Evolutionary conservation across 1,140 invertebrate species (phyloP).

Genomic region (Orchestia grillus): DNA sequence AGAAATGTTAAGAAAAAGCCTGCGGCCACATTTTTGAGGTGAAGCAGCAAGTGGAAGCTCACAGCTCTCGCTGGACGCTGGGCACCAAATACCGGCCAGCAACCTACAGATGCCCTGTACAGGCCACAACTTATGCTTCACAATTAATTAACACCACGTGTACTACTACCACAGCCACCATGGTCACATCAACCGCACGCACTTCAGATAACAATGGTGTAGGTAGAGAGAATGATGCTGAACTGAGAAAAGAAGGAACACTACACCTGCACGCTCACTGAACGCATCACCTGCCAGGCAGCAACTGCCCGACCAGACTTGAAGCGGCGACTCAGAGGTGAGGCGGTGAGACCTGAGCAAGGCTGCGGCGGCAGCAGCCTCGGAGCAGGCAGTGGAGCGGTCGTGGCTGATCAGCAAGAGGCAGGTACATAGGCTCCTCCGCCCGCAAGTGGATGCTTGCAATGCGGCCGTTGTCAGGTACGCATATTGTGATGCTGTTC

Average conservation of each 20-base stretch:
- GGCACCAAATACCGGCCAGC: background rate
- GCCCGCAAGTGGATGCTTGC: background rate
- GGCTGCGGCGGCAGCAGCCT: slow-evolving; percentile 35
- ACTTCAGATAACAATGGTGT: background rate
- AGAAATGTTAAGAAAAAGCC: background rate
- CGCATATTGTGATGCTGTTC: background rate
- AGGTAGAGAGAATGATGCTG: background rate
- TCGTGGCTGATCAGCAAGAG: background rate
- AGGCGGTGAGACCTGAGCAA: slow-evolving; percentile 49
- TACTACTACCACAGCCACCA: background rate
- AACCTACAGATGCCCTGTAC: background rate
- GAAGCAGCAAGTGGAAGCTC: slow-evolving; percentile 22
- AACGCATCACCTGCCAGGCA: slow-evolving; percentile 2
- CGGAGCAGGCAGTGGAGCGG: slow-evolving; percentile 1
- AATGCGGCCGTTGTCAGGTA: background rate
- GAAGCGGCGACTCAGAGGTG: slow-evolving; percentile 10
- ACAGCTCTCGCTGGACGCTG: slow-evolving; percentile 35
- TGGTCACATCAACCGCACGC: background rate
- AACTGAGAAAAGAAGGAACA: background rate
- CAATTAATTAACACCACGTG: background rate
- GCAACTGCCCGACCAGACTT: slow-evolving; percentile 35
- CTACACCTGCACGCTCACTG: slow-evolving; percentile 19
- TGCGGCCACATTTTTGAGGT: slow-evolving; percentile 37
- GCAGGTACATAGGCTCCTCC: background rate
- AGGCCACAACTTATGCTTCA: background rate